Percentiles rank a stretch among this genome's conserved stretches.
Evolutionary conservation across 2,113 vertebrate genomes (phyloP).

Genomic region (Brachypteracias leptosomus): DNA sequence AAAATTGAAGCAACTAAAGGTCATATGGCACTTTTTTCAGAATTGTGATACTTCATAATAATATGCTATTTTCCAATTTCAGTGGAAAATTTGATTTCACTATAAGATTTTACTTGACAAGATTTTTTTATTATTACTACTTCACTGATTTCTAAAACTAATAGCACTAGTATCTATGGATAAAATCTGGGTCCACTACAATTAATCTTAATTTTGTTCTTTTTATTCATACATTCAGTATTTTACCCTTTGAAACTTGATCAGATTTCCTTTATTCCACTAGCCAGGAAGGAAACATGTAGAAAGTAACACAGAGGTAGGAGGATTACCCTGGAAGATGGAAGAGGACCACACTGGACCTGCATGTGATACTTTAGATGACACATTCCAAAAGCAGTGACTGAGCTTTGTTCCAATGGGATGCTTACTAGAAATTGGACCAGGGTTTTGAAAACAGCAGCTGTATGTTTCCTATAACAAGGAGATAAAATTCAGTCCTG

Average conservation of each 20-base stretch:
- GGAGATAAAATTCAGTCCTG: not conserved
- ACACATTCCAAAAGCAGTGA: not conserved
- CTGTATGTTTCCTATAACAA: not conserved
- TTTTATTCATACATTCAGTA: not conserved
- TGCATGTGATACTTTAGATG: not conserved
- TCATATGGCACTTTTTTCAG: not conserved
- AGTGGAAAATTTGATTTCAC: not conserved
- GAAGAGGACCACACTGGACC: not conserved
- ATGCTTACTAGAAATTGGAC: not conserved
- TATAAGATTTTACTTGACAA: not conserved
- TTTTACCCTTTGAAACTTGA: not conserved
- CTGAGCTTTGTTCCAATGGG: not conserved
- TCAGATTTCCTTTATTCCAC: not conserved
- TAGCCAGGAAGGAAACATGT: not conserved
- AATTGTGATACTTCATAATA: not conserved
- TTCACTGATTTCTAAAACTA: not conserved
- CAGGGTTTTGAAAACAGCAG: not conserved
- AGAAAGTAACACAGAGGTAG: not conserved
- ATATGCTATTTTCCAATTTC: not conserved
- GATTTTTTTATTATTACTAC: not conserved
- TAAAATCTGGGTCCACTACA: not conserved
- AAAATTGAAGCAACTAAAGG: not conserved
- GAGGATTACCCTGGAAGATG: not conserved
- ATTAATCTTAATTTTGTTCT: not conserved
- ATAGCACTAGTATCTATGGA: not conserved